Percentiles rank a stretch among this genome's conserved stretches.
These are phyloP conservation scores for Myripristis jacobus DNA, from an alignment of 2,797 vertebrate species.

Conservation along the genomic window DNA sequence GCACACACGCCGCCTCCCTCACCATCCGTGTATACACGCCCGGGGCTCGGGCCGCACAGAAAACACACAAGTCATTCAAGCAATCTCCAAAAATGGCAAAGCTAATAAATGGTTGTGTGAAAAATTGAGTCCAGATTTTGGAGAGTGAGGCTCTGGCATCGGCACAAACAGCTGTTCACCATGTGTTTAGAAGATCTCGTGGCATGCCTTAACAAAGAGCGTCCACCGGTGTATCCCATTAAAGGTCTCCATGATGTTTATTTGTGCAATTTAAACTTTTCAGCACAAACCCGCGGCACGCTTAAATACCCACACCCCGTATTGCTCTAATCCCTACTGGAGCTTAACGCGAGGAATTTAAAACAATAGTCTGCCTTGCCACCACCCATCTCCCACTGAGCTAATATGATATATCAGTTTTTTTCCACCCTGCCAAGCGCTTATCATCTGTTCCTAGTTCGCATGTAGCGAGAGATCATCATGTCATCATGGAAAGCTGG, in stretches of 20 bases:
- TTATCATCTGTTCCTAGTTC: slow-evolving; percentile 51
- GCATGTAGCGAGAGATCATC: slow-evolving; percentile 25
- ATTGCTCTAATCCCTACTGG: slow-evolving; percentile 25
- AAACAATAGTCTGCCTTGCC: no score
- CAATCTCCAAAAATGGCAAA: slow-evolving; percentile 78
- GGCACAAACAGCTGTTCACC: slow-evolving; percentile 66
- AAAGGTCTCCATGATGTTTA: slow-evolving; percentile 57
- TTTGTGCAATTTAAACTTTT: slow-evolving; percentile 26
- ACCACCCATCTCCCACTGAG: background rate
- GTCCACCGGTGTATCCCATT: slow-evolving; percentile 46
- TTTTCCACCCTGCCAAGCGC: slow-evolving; percentile 48
- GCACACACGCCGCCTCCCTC: background rate
- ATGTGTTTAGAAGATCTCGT: slow-evolving; percentile 57
- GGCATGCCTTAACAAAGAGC: slow-evolving; percentile 52
- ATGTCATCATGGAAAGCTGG: slow-evolving; percentile 57
- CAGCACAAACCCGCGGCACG: slow-evolving; percentile 29
- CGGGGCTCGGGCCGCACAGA: slow-evolving; percentile 11
- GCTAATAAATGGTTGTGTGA: slow-evolving; percentile 61
- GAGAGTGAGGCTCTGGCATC: slow-evolving; percentile 50
- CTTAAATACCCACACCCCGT: slow-evolving; percentile 37
- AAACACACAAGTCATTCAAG: slow-evolving; percentile 39
- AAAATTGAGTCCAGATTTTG: slow-evolving; percentile 64
- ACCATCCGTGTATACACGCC: background rate
- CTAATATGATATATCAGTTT: slow-evolving; percentile 47
- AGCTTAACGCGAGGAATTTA: slow-evolving; percentile 51